Evolutionary conservation across 2,888 invertebrate species (phyloP), one percentile per base, ranked within the genome.

Genomic region (Brachynemurus nebulosus): DNA sequence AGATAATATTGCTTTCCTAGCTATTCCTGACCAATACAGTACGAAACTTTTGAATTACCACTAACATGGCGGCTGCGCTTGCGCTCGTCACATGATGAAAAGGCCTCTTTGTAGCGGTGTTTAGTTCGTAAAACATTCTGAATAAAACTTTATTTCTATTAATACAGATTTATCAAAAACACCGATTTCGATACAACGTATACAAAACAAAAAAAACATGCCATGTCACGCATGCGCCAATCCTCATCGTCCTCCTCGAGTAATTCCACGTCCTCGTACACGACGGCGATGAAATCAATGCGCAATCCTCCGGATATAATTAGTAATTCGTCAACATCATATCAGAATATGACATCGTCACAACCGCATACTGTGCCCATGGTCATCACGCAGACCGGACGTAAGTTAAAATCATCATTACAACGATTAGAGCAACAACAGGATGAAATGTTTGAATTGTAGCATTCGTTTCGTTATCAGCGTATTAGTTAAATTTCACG

Each of bases 401-500:
- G 80, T 52, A 77, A 79, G 56, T 80, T 90, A 18, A 80, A 81
- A 60, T 81, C 78, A 51, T 89, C 89, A 4, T 65, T 90, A 51
- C 80, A 82, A 61, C 78, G 84, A 56, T 72, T 88, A 51, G 86
- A 89, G 66, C 74, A 82, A 55, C 78, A 84, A 58, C 89, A 90
- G 60, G 90, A 91, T 56, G 89, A 90, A 62, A 76, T 90, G 60
- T 91, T 89, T 64, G 86, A 90, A 67, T 83, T 90, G 80, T 90
- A 89, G 82, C 82, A 75, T 63, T 60, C 64, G 63, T n/a, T n/a
- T n/a, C n/a, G n/a, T n/a, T n/a, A n/a, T n/a, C n/a, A n/a, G n/a
- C n/a, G n/a, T n/a, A n/a, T n/a, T n/a, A n/a, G n/a, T n/a, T n/a
- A n/a, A n/a, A n/a, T n/a, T n/a, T n/a, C n/a, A n/a, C n/a, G n/a